These are phyloP conservation scores for Phainopepla nitens DNA, from an alignment of 2,113 vertebrate species.

Conservation along the genomic window DNA sequence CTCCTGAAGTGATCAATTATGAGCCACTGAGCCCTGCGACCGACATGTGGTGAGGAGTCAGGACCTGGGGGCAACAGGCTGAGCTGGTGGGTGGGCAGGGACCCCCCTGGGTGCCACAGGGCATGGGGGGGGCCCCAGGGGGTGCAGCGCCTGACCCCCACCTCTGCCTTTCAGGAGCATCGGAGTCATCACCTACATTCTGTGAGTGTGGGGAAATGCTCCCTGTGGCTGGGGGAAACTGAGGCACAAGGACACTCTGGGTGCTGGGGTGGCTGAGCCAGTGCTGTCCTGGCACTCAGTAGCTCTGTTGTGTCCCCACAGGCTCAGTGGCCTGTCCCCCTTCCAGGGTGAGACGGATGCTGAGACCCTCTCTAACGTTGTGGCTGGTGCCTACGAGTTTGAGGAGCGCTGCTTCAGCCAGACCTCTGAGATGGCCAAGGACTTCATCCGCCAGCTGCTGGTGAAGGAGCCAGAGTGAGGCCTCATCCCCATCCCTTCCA, in stretches of 20 bases:
- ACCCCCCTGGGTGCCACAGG: not conserved
- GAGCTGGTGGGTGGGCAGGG: not conserved
- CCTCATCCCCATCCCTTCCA: too few species aligned
- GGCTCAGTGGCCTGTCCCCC: slow-evolving; percentile 84
- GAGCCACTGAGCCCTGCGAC: slow-evolving; percentile 70
- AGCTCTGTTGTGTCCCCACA: slow-evolving; percentile 7
- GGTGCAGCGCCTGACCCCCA: not conserved
- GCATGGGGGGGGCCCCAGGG: rapidly evolving
- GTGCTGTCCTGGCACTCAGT: not conserved
- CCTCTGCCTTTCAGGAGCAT: slow-evolving; percentile 74
- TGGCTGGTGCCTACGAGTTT: slow-evolving; percentile 72
- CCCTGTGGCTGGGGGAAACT: not conserved
- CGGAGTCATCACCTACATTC: slow-evolving; percentile 81
- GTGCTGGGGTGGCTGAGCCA: rapidly evolving
- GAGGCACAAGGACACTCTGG: not conserved
- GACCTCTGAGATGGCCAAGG: slow-evolving; percentile 76
- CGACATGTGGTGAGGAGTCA: slow-evolving; percentile 77
- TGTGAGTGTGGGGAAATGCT: slow-evolving; percentile 54
- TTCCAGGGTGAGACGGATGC: slow-evolving; percentile 79
- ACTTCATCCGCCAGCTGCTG: slow-evolving; percentile 79
- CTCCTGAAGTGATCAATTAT: slow-evolving; percentile 76
- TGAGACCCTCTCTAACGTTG: slow-evolving; percentile 75
- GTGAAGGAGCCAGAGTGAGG: slow-evolving; percentile 72
- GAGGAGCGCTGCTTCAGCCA: slow-evolving; percentile 69
- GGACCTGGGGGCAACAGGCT: rapidly evolving